phyloP scores from a whole-genome alignment of 2,888 invertebrate species.

The Calephelis perditalis region DNA sequence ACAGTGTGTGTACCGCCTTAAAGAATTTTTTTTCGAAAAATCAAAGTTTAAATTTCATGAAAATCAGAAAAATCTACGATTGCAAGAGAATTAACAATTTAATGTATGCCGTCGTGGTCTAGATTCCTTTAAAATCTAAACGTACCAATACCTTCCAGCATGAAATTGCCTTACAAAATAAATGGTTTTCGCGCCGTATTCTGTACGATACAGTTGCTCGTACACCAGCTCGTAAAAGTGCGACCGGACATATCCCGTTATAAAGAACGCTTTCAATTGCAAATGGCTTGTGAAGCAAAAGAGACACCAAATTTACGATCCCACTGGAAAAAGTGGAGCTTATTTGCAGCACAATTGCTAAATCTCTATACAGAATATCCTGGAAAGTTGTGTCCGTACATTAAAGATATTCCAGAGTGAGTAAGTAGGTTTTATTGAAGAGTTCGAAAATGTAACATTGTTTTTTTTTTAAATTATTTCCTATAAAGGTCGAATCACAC shows the following conservation, averaged over 20 bases:
- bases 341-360: conserved; percentile 40
- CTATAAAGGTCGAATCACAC: too few relatives aligned
- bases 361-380: background rate
- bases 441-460: background rate
- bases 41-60: too few relatives aligned
- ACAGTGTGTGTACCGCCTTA: too few relatives aligned
- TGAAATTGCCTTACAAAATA: conserved; percentile 7
- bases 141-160: background rate
- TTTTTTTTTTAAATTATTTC: too few relatives aligned
- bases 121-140: background rate
- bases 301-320: conserved; percentile 52
- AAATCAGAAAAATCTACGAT: too few relatives aligned
- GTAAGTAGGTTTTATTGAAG: background rate
- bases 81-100: too few relatives aligned
- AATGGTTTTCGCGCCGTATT: conserved; percentile 17
- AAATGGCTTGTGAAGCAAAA: conserved; percentile 55
- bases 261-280: conserved; percentile 73
- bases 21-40: too few relatives aligned
- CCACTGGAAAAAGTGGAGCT: conserved; percentile 57
- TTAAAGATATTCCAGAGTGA: conserved; percentile 25
- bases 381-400: too few relatives aligned
- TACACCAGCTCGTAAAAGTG: conserved; percentile 55
- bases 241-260: conserved; percentile 58
- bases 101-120: too few relatives aligned
- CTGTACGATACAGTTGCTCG: conserved; percentile 30